phyloP scores from a whole-genome alignment of 2,797 vertebrate species.

The Protosalanx chinensis region DNA sequence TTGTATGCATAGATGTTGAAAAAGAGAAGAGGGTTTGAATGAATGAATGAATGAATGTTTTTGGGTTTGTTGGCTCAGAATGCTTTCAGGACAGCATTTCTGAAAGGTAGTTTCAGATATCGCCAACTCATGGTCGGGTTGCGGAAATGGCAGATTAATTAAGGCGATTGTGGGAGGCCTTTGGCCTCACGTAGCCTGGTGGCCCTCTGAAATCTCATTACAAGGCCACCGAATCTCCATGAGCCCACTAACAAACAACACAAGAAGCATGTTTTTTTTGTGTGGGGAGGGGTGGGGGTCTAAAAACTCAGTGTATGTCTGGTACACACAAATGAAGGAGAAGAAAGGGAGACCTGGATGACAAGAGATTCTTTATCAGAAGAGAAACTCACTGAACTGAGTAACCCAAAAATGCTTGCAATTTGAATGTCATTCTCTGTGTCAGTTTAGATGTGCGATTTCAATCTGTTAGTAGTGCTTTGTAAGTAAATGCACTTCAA shows the following conservation, averaged over 20 bases:
- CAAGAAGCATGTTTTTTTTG: constrained; percentile 47
- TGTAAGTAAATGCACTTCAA: constrained; percentile 15
- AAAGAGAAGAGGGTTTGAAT: constrained; percentile 40
- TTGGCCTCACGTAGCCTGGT: constrained; percentile 56
- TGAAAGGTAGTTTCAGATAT: constrained; percentile 61
- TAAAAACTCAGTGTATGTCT: constrained; percentile 43
- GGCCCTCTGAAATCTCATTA: constrained; percentile 52
- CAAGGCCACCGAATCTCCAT: constrained; percentile 39
- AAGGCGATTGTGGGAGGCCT: constrained; percentile 56
- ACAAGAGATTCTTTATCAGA: constrained; percentile 46
- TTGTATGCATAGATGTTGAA: constrained; percentile 42
- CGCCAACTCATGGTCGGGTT: constrained; percentile 54
- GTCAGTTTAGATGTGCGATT: constrained; percentile 45
- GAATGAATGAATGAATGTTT: too few relatives aligned
- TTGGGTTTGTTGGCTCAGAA: constrained; percentile 49
- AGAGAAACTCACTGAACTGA: constrained; percentile 52
- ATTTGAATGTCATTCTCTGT: constrained; percentile 45
- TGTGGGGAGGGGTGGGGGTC: constrained; percentile 28
- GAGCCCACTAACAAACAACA: constrained; percentile 50
- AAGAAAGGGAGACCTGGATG: constrained; percentile 34
- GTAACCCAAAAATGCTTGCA: constrained; percentile 41
- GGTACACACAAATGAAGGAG: constrained; percentile 29
- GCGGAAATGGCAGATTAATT: constrained; percentile 61
- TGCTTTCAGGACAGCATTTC: constrained; percentile 35
- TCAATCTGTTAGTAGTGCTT: constrained; percentile 40